A percentile compares a stretch with the other conserved stretches of the same genome.
Evolutionary conservation across 2,113 vertebrate species (phyloP).

Genomic region (Lophotis ruficrista): DNA sequence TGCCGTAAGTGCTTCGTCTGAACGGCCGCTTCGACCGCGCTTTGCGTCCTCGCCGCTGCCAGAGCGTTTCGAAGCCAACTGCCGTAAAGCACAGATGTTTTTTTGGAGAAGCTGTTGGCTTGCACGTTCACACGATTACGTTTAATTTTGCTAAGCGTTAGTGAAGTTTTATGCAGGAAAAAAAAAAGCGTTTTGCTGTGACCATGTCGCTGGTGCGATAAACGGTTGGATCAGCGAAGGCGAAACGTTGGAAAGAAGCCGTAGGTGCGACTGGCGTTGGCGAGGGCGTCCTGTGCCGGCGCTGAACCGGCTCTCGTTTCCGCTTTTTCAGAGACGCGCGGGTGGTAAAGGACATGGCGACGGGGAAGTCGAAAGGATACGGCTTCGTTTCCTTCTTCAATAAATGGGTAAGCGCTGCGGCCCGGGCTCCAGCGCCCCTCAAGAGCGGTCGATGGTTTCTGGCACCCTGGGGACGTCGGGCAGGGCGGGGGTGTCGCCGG

Average conservation of each 20-base stretch:
- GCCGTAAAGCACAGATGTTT: conserved; percentile 18
- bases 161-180: conserved; percentile 43
- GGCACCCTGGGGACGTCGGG: fast-evolving
- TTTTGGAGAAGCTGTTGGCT: conserved; percentile 66
- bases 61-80: conserved; percentile 55
- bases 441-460: too few relatives aligned
- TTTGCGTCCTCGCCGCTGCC: conserved; percentile 60
- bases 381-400: conserved; percentile 99
- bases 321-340: conserved; percentile 87
- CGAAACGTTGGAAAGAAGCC: conserved; percentile 56
- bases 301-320: conserved; percentile 58
- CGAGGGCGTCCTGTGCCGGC: neutral
- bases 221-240: conserved; percentile 61
- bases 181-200: conserved; percentile 57
- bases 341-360: conserved; percentile 98
- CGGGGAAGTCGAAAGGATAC: conserved; percentile 98
- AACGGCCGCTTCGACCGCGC: conserved; percentile 73
- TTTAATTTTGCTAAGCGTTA: conserved; percentile 52
- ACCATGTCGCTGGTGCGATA: conserved; percentile 49
- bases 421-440: too few relatives aligned
- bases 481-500: neutral
- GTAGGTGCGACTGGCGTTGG: conserved; percentile 39
- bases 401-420: conserved; percentile 87
- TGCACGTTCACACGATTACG: conserved; percentile 72
- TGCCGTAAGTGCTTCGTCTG: conserved; percentile 35